Conservation (phyloP, 2,113 vertebrate genomes). For the Seriola quinqueradiata region DNA sequence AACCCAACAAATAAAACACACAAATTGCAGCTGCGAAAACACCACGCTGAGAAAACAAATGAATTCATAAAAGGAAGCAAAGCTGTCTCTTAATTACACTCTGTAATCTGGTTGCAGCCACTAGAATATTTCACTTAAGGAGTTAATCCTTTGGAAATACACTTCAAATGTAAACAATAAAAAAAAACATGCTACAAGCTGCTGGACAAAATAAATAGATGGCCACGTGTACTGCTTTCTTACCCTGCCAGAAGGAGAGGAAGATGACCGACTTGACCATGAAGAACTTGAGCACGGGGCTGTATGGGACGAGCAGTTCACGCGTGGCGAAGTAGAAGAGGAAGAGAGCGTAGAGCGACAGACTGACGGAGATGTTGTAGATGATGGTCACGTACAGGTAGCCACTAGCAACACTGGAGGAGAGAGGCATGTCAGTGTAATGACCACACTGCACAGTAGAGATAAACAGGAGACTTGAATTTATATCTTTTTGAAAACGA, state of each 20-base stretch:
- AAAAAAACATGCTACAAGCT: background rate
- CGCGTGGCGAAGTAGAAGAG: slow-evolving; percentile 97
- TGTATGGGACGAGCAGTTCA: slow-evolving; percentile 93
- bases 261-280: slow-evolving; percentile 99
- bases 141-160: background rate
- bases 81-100: background rate
- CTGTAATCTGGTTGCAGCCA: background rate
- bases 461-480: background rate
- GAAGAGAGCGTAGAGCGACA: slow-evolving; percentile 94
- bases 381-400: slow-evolving; percentile 97
- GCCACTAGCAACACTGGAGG: slow-evolving; percentile 91
- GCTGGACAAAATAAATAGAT: background rate
- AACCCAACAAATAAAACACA: background rate
- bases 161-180: background rate
- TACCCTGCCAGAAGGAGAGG: slow-evolving; percentile 98
- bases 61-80: background rate
- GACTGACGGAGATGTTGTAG: slow-evolving; percentile 98
- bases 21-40: background rate
- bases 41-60: background rate
- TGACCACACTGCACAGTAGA: background rate
- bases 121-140: background rate
- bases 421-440: slow-evolving; percentile 59
- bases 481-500: background rate
- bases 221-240: slow-evolving; percentile 29
- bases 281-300: slow-evolving; percentile 98